Evolutionary conservation across 2,888 invertebrate genomes (phyloP).

Genomic region (Emmelina monodactyla): DNA sequence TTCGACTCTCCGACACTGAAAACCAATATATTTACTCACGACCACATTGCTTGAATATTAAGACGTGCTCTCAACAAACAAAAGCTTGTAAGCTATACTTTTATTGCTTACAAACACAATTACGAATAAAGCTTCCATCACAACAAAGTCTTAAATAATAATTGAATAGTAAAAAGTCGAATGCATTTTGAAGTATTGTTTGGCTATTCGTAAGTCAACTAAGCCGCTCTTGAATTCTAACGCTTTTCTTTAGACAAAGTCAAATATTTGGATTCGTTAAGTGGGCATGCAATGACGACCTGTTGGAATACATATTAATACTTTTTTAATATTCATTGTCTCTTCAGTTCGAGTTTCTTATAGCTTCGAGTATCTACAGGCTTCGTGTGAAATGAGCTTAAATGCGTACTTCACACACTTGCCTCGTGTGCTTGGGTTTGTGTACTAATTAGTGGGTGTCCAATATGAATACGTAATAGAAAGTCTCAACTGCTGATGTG

Average conservation of each 20-base stretch:
- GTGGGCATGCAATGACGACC: conserved; percentile 60
- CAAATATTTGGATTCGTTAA: conserved; percentile 65
- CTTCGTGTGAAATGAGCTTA: background rate
- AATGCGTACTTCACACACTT: background rate
- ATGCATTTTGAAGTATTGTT: conserved; percentile 59
- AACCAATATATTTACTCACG: background rate
- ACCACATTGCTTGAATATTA: background rate
- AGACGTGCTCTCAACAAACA: background rate
- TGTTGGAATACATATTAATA: conserved; percentile 46
- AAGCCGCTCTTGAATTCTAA: conserved; percentile 63
- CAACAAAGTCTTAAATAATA: background rate
- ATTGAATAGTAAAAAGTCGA: conserved; percentile 16
- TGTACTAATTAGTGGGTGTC: conserved; percentile 64
- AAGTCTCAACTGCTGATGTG: conserved; percentile 56
- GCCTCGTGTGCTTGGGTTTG: conserved; percentile 33
- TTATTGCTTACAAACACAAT: background rate
- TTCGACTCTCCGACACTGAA: background rate
- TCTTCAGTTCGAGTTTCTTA: conserved; percentile 11
- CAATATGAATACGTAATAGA: conserved; percentile 62
- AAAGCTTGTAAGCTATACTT: background rate
- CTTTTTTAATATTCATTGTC: conserved; percentile 57
- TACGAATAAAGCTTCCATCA: background rate
- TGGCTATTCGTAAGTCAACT: conserved; percentile 60
- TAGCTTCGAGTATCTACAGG: background rate
- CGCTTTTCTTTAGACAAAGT: conserved; percentile 63